phyloP scores from a whole-genome alignment of 23 tunicate species.

The Aplidium turbinatum region DNA sequence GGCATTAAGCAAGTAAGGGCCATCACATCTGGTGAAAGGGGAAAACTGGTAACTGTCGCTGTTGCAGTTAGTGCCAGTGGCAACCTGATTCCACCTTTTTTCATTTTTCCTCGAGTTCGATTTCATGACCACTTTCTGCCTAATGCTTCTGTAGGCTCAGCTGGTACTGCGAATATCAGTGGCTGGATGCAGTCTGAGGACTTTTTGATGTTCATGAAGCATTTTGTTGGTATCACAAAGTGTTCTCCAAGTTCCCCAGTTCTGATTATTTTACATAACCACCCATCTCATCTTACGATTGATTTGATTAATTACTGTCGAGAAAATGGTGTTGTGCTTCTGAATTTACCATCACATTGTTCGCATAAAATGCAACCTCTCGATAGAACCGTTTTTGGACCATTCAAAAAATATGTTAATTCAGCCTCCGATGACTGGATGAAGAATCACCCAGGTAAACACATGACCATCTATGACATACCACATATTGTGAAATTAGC shows the following conservation, averaged over 20 bases:
- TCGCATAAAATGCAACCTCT: no score
- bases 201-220: slow-evolving; percentile 33
- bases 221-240: slow-evolving; percentile 5
- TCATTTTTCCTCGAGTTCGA: slow-evolving; percentile 9
- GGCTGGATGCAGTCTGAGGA: slow-evolving; percentile 36
- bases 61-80: slow-evolving; percentile 33
- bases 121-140: slow-evolving; percentile 27
- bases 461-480: slow-evolving; percentile 1
- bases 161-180: slow-evolving; percentile 16
- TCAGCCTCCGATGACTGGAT: slow-evolving; percentile 10
- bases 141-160: slow-evolving; percentile 17
- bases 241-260: slow-evolving; percentile 11
- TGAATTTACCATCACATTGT: slow-evolving; percentile 16
- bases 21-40: slow-evolving; percentile 37
- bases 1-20: slow-evolving; percentile 32
- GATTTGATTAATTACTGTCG: slow-evolving; percentile 22
- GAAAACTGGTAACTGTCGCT: slow-evolving; percentile 24
- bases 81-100: slow-evolving; percentile 35
- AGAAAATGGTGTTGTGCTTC: not conserved
- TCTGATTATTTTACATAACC: slow-evolving; percentile 19
- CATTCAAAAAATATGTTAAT: not conserved
- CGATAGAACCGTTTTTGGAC: slow-evolving; percentile 21
- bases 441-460: not conserved
- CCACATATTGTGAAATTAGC: slow-evolving; percentile 23
- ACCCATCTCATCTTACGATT: slow-evolving; percentile 14